Conservation (phyloP, 2,888 invertebrate species). For the Eutolmus rufibarbis region DNA sequence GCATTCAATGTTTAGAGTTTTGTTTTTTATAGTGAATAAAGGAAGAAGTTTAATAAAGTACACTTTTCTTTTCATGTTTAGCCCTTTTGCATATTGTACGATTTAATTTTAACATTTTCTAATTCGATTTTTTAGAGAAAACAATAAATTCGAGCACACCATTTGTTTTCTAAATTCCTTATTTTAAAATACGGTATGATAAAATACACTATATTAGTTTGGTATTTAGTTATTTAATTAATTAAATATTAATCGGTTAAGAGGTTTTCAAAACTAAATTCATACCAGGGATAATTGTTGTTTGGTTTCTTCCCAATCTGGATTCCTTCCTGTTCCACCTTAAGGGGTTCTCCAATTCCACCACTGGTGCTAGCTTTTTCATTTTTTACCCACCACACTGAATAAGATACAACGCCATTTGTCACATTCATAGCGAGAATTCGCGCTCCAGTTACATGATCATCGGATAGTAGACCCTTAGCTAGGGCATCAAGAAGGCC, state of each 20-base stretch:
- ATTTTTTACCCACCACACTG: conserved; percentile 69
- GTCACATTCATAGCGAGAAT: conserved; percentile 70
- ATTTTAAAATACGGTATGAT: too few species aligned
- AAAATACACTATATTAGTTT: too few species aligned
- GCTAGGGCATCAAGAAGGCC: conserved; percentile 78
- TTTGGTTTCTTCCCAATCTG: conserved; percentile 73
- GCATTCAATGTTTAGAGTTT: not conserved
- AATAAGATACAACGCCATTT: conserved; percentile 67
- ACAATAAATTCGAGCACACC: too few species aligned
- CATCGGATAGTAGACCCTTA: conserved; percentile 73
- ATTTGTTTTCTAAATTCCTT: too few species aligned
- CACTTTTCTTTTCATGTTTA: too few species aligned
- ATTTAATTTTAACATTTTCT: too few species aligned
- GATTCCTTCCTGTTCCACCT: conserved; percentile 66
- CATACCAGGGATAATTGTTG: conserved; percentile 75
- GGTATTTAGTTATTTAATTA: too few species aligned
- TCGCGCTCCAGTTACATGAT: conserved; percentile 67
- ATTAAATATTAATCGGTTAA: too few species aligned
- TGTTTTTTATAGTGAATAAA: not conserved
- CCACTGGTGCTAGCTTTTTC: conserved; percentile 57
- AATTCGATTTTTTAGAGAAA: too few species aligned
- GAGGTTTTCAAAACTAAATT: not conserved
- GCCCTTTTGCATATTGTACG: too few species aligned
- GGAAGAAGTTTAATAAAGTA: not conserved
- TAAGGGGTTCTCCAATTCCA: conserved; percentile 63